phyloP scores from a whole-genome alignment of 2,888 invertebrate genomes.

The Ernsta delagoae region DNA sequence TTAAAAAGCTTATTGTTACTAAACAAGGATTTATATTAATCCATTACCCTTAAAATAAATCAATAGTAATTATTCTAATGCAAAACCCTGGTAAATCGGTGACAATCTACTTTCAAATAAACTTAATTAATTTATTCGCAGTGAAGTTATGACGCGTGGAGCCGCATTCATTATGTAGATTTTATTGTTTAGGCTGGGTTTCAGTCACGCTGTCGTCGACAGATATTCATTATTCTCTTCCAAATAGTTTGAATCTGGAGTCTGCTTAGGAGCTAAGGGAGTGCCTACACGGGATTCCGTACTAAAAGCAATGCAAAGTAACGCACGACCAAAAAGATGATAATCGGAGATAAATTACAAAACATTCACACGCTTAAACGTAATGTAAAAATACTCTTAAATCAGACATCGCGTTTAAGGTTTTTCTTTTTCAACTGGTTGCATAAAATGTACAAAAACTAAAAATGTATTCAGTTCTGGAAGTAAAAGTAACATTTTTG shows the following conservation, averaged over 20 bases:
- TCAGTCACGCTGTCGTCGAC: slow-evolving; percentile 6
- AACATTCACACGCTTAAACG: too few species aligned
- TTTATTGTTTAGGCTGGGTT: slow-evolving; percentile 41
- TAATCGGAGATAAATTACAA: too few species aligned
- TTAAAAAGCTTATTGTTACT: neutral
- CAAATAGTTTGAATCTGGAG: neutral
- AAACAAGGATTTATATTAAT: neutral
- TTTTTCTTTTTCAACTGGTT: too few species aligned
- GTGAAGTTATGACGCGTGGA: slow-evolving; percentile 73
- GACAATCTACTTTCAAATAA: slow-evolving; percentile 50
- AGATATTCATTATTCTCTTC: neutral
- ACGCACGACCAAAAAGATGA: neutral
- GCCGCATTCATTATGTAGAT: slow-evolving; percentile 73
- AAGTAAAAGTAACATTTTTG: too few species aligned
- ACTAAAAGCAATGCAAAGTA: neutral
- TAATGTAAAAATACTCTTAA: too few species aligned
- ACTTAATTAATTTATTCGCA: slow-evolving; percentile 74
- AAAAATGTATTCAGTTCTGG: too few species aligned
- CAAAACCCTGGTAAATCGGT: slow-evolving; percentile 17
- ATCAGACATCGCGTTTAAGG: too few species aligned
- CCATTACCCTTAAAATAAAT: slow-evolving; percentile 1
- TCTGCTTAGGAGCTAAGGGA: neutral
- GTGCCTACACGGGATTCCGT: neutral
- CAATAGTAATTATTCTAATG: slow-evolving; percentile 21
- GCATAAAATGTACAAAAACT: too few species aligned